These are phyloP conservation scores for Jordanella pulchra DNA, from an alignment of 2,797 vertebrate species.

Conservation along the genomic window DNA sequence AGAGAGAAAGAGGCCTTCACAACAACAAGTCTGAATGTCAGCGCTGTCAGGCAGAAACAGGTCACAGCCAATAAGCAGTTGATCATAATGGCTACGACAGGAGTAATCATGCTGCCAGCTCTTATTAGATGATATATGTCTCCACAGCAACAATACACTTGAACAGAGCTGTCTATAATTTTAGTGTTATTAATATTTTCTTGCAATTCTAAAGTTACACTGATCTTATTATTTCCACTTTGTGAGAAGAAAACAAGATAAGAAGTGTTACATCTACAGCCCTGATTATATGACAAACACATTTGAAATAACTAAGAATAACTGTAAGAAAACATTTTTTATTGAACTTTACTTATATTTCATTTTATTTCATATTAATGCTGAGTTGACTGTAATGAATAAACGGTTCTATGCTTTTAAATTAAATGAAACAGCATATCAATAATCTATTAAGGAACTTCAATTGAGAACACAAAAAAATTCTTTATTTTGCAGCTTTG, in stretches of 20 bases:
- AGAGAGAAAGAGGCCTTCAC: constrained; percentile 7
- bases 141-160: neutral
- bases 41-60: constrained; percentile 8
- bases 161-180: neutral
- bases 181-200: neutral
- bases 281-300: neutral
- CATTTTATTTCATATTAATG: too few species aligned
- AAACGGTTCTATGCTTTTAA: neutral
- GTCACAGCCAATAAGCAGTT: constrained; percentile 15
- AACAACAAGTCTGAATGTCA: constrained; percentile 11
- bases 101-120: constrained; percentile 56
- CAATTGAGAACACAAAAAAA: too few species aligned
- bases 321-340: neutral
- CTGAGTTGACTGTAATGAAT: neutral
- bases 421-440: too few species aligned
- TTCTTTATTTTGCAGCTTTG: neutral
- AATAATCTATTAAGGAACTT: too few species aligned
- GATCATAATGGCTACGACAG: constrained; percentile 47
- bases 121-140: constrained; percentile 28
- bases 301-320: neutral
- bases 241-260: too few species aligned
- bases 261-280: neutral
- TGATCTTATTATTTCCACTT: neutral
- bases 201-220: neutral
- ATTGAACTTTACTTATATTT: too few species aligned